Evolutionary conservation across 53 echinoderm and acorn worm species (phyloP).

Genomic region (Actinopyga echinites): DNA sequence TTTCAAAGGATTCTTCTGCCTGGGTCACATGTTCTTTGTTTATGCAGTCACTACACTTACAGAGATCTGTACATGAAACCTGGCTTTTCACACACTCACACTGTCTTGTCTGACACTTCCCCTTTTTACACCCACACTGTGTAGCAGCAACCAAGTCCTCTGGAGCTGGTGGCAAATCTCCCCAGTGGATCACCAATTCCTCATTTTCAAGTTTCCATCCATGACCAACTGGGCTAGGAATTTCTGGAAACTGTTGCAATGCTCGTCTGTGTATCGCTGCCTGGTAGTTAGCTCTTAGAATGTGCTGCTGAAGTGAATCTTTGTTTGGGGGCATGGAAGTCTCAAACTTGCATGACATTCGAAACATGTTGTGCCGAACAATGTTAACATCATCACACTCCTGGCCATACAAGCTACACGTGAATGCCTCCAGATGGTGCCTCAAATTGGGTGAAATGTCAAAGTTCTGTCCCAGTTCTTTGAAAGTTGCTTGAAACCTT

Average conservation of each 20-base stretch:
- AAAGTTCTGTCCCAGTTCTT: conserved; percentile 38
- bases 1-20: neutral
- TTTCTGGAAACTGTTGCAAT: neutral
- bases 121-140: conserved; percentile 48
- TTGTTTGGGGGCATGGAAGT: conserved; percentile 62
- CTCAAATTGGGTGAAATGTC: conserved; percentile 3
- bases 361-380: conserved; percentile 39
- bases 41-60: conserved; percentile 16
- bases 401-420: conserved; percentile 59
- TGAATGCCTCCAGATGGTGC: conserved; percentile 44
- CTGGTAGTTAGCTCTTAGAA: conserved; percentile 63
- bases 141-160: conserved; percentile 32
- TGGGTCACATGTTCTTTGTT: neutral
- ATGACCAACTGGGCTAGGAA: conserved; percentile 34
- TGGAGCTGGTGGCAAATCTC: conserved; percentile 47
- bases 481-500: neutral
- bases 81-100: conserved; percentile 7
- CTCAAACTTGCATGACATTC: conserved; percentile 34
- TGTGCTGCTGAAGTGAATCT: conserved; percentile 59
- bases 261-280: conserved; percentile 53
- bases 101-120: conserved; percentile 11
- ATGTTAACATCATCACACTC: conserved; percentile 20
- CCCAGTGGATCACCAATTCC: conserved; percentile 38
- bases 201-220: conserved; percentile 52
- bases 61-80: conserved; percentile 29